Percentiles rank a stretch among this genome's conserved stretches.
Conservation (phyloP, 2,888 invertebrate species). For the Limnephilus rhombicus region DNA sequence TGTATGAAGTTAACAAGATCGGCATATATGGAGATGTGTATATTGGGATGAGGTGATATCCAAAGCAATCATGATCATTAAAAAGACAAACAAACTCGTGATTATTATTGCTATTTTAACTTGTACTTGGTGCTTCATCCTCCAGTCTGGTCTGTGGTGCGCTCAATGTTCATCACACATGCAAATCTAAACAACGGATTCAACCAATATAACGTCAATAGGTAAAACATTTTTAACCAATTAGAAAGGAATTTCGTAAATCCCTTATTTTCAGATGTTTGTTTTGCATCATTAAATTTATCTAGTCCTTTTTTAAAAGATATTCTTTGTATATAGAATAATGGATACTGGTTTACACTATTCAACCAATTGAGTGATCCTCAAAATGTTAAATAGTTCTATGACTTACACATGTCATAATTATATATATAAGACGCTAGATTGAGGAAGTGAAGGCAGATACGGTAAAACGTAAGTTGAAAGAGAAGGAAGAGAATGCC, state of each 20-base stretch:
- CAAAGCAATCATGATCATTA: not conserved
- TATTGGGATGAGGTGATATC: not conserved
- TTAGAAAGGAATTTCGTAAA: not conserved
- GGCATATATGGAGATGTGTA: not conserved
- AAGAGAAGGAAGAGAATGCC: not conserved
- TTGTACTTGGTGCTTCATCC: slow-evolving; percentile 27
- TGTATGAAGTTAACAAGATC: slow-evolving; percentile 1
- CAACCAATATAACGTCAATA: not conserved
- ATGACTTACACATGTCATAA: not conserved
- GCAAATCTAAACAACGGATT: not conserved
- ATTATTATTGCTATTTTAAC: slow-evolving; percentile 27
- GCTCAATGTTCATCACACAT: not conserved
- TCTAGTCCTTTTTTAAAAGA: not conserved
- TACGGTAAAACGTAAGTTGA: not conserved
- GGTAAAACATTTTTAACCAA: not conserved
- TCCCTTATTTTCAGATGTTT: not conserved
- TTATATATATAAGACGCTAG: not conserved
- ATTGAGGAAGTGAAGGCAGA: slow-evolving; percentile 1
- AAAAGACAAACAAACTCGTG: not conserved
- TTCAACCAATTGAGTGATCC: not conserved
- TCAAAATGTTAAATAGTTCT: not conserved
- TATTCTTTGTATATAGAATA: not conserved
- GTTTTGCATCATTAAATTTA: not conserved
- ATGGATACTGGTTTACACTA: not conserved
- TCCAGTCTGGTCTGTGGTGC: not conserved